Percentiles rank a stretch among this genome's conserved stretches.
Evolutionary conservation across 1,140 invertebrate genomes (phyloP).

Genomic region (Drosophila malerkotliana): DNA sequence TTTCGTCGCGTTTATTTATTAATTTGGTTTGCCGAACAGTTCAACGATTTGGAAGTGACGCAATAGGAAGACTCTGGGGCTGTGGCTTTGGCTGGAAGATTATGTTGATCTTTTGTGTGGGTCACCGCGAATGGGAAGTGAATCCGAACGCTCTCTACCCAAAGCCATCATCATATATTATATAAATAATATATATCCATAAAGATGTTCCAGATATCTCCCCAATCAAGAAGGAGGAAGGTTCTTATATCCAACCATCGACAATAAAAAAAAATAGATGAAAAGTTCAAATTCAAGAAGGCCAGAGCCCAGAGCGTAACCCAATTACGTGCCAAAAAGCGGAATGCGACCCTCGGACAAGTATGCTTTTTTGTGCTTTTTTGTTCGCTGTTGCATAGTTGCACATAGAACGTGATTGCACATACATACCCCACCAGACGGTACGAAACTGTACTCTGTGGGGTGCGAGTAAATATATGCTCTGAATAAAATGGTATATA

Average conservation of each 20-base stretch:
- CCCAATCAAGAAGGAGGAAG: constrained; percentile 1
- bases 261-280: neutral
- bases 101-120: constrained; percentile 14
- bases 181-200: neutral
- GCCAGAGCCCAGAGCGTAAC: constrained; percentile 64
- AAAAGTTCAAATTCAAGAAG: constrained; percentile 45
- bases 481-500: constrained; percentile 53
- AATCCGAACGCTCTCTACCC: too few relatives aligned
- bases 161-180: neutral
- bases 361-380: constrained; percentile 41
- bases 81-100: constrained; percentile 37
- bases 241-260: constrained; percentile 5
- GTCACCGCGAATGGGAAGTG: neutral
- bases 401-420: constrained; percentile 73
- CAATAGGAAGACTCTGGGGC: constrained; percentile 26
- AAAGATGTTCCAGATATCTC: neutral
- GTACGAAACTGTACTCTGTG: constrained; percentile 20
- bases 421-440: constrained; percentile 30
- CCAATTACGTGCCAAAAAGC: constrained; percentile 77
- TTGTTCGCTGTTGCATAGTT: constrained; percentile 29
- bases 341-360: constrained; percentile 74
- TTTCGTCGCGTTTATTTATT: constrained; percentile 36
- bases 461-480: constrained; percentile 47
- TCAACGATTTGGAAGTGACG: constrained; percentile 46
- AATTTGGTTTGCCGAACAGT: constrained; percentile 25